These are phyloP conservation scores for Lepus townsendii DNA, from an alignment of 2,797 vertebrate genomes.

Conservation along the genomic window DNA sequence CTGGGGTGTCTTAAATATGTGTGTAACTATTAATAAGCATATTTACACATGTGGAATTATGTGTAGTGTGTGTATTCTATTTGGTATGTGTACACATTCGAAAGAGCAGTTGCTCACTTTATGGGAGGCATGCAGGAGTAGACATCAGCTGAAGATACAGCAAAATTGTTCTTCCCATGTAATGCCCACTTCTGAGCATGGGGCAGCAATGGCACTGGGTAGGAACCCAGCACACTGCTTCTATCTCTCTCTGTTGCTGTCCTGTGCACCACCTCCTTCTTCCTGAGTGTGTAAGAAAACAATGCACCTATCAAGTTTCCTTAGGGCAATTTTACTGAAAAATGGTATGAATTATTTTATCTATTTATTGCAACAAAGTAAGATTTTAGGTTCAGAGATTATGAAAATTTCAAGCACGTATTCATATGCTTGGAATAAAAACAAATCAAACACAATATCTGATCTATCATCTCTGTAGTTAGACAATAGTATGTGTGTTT, in stretches of 20 bases:
- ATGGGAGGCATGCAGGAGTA: background rate
- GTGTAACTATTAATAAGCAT: background rate
- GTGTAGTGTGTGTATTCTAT: background rate
- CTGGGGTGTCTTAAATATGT: background rate
- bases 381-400: constrained; percentile 11
- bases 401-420: background rate
- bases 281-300: background rate
- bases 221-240: background rate
- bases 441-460: background rate
- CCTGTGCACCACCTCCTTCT: background rate
- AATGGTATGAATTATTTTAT: background rate
- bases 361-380: background rate
- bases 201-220: background rate
- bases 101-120: background rate
- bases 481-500: background rate
- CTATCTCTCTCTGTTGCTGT: background rate
- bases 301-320: background rate
- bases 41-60: background rate
- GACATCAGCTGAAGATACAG: background rate
- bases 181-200: background rate
- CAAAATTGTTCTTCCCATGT: background rate
- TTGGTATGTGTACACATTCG: background rate
- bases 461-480: background rate
- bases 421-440: background rate
- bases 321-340: background rate